These are phyloP conservation scores for Anthrax anthrax DNA, from an alignment of 2,888 invertebrate genomes.

Conservation along the genomic window DNA sequence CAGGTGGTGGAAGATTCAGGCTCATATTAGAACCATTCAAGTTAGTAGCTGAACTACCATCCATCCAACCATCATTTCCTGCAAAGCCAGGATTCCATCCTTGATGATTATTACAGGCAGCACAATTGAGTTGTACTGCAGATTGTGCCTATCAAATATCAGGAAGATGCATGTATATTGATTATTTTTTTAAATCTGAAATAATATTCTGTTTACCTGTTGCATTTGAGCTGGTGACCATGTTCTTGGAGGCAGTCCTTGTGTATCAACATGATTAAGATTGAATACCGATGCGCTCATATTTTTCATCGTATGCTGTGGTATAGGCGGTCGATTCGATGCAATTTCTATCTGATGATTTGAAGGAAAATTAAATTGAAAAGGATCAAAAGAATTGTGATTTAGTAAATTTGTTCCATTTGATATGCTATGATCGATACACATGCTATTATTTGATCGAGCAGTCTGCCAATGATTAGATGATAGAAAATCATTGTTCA, in stretches of 20 bases:
- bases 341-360: neutral
- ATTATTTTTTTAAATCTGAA: neutral
- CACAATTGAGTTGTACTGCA: constrained; percentile 51
- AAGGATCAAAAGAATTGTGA: no score
- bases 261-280: constrained; percentile 31
- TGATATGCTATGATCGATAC: no score
- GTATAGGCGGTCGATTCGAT: constrained; percentile 27
- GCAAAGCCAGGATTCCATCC: constrained; percentile 26
- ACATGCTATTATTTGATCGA: no score
- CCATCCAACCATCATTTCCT: constrained; percentile 24
- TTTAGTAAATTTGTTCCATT: no score
- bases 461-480: no score
- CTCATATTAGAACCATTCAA: constrained; percentile 42
- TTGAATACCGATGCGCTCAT: constrained; percentile 43
- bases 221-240: constrained; percentile 31
- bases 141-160: constrained; percentile 44
- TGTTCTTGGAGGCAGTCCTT: constrained; percentile 14
- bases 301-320: constrained; percentile 18
- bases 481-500: no score
- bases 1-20: constrained; percentile 36
- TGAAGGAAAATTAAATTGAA: neutral
- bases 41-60: constrained; percentile 23
- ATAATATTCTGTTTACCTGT: constrained; percentile 36
- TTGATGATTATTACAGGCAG: constrained; percentile 38
- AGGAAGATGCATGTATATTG: no score